A percentile compares a stretch with the other conserved stretches of the same genome.
Conservation (phyloP, 2,888 invertebrate species). For the Plebejus anna region DNA sequence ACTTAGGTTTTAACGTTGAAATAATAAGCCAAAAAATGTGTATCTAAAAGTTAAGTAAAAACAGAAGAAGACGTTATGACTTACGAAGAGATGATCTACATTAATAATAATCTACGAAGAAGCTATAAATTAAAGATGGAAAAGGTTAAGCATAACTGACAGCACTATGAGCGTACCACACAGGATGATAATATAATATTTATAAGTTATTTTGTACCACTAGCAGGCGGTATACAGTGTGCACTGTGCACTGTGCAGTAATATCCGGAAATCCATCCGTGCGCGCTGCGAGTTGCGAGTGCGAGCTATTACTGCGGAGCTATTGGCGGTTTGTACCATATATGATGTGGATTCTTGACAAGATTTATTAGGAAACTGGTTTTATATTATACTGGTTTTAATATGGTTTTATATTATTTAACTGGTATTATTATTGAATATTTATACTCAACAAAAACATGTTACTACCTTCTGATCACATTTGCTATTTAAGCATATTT, state of each 20-base stretch:
- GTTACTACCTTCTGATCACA: too few relatives aligned
- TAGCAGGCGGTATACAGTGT: background rate
- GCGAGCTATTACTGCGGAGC: constrained; percentile 22
- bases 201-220: constrained; percentile 16
- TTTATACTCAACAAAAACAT: background rate
- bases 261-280: constrained; percentile 27
- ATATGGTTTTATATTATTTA: background rate
- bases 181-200: background rate
- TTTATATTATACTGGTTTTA: background rate
- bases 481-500: too few relatives aligned
- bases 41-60: too few relatives aligned
- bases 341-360: background rate
- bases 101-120: too few relatives aligned
- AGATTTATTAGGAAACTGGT: background rate
- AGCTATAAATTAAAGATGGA: background rate
- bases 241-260: background rate
- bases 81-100: too few relatives aligned
- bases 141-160: background rate
- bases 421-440: background rate
- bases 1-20: too few relatives aligned
- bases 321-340: background rate
- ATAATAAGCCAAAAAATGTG: too few relatives aligned
- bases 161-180: background rate
- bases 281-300: constrained; percentile 20
- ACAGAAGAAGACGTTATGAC: too few relatives aligned